Percentiles rank a stretch among this genome's conserved stretches.
Conservation (phyloP, 2,888 invertebrate genomes). For the Galeopsomyia nigrocyanea region DNA sequence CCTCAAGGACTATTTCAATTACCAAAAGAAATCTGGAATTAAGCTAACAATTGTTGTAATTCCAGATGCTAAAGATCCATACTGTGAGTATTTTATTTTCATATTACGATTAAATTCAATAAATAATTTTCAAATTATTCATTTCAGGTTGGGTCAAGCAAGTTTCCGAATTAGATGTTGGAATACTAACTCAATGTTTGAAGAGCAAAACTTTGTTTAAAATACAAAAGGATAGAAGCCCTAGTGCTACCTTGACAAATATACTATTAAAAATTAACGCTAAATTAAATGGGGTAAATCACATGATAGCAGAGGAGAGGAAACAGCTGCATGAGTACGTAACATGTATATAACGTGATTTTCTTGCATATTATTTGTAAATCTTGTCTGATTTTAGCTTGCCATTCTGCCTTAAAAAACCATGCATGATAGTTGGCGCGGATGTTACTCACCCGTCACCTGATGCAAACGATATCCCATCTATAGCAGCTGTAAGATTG, state of each 20-base stretch:
- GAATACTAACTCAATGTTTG: conserved; percentile 82
- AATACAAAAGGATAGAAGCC: conserved; percentile 46
- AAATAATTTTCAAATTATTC: no score
- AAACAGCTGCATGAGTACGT: no score
- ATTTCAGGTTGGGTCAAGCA: conserved; percentile 74
- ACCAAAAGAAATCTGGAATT: conserved; percentile 54
- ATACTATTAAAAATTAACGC: conserved; percentile 84
- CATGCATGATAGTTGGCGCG: conserved; percentile 84
- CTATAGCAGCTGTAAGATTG: conserved; percentile 72
- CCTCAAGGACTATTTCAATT: background rate
- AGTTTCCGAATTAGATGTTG: conserved; percentile 77
- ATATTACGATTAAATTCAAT: background rate
- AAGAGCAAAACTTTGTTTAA: conserved; percentile 70
- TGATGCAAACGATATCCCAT: conserved; percentile 72
- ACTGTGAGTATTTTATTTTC: conserved; percentile 66
- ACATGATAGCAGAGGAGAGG: conserved; percentile 65
- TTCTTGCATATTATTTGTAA: no score
- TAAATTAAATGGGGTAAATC: conserved; percentile 88
- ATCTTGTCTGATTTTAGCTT: conserved; percentile 7
- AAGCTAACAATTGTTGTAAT: conserved; percentile 77
- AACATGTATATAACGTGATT: no score
- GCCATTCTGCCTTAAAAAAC: conserved; percentile 68
- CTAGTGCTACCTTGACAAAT: conserved; percentile 74
- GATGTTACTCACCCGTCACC: conserved; percentile 95
- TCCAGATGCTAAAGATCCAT: conserved; percentile 69